phyloP scores from a whole-genome alignment of 2,797 vertebrate genomes.

The Poeciliopsis paucimaculata region DNA sequence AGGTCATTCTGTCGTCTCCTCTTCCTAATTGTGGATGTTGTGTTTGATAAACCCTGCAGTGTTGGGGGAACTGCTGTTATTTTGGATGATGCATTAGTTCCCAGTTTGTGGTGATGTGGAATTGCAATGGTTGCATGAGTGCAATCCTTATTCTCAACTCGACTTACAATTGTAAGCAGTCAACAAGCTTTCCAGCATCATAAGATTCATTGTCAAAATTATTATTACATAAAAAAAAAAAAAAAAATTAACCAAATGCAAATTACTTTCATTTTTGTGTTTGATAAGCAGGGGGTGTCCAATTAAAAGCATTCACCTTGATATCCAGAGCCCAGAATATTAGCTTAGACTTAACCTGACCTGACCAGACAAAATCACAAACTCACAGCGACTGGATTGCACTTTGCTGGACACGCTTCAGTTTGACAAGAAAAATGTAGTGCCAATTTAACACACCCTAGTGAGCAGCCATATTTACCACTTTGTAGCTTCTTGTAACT shows the following conservation, averaged over 20 bases:
- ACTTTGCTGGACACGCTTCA: background rate
- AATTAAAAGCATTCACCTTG: background rate
- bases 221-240: background rate
- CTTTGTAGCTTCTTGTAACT: constrained; percentile 20
- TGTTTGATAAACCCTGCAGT: background rate
- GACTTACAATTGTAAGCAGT: background rate
- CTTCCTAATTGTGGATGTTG: background rate
- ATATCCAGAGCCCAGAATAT: background rate
- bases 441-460: background rate
- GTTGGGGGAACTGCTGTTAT: background rate
- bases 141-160: background rate
- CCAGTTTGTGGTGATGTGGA: background rate
- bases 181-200: background rate
- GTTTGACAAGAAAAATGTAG: background rate
- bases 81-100: background rate
- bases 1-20: background rate
- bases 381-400: background rate
- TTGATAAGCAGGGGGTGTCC: background rate
- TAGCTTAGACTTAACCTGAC: background rate
- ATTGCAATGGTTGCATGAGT: background rate
- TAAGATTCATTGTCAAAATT: background rate
- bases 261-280: background rate
- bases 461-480: background rate
- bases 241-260: background rate
- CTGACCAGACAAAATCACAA: background rate